Percentiles rank a stretch among this genome's conserved stretches.
Evolutionary conservation across 2,113 vertebrate species (phyloP).

Genomic region (Panthera tigris): DNA sequence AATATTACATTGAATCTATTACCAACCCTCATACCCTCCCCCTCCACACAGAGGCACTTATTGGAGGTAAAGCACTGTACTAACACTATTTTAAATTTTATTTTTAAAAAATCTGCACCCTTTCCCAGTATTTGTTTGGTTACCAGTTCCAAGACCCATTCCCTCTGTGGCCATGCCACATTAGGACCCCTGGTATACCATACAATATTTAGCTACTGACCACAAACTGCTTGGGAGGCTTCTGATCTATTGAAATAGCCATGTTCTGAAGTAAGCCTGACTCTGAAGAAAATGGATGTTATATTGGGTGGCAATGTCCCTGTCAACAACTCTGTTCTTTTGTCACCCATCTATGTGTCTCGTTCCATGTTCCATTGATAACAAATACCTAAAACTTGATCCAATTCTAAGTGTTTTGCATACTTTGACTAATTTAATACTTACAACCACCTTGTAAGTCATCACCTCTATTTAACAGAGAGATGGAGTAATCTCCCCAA

Average conservation of each 20-base stretch:
- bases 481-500: neutral
- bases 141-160: neutral
- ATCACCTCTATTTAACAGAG: neutral
- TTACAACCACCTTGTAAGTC: neutral
- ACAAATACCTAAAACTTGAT: neutral
- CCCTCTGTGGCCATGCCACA: neutral
- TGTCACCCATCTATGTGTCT: neutral
- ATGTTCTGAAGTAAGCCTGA: neutral
- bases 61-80: neutral
- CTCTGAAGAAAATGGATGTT: neutral
- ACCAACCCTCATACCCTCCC: neutral
- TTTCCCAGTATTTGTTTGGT: neutral
- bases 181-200: neutral
- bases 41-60: neutral
- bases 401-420: neutral
- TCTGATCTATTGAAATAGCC: neutral
- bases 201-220: neutral
- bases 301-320: too few relatives aligned
- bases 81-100: neutral
- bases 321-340: neutral
- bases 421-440: neutral
- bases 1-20: neutral
- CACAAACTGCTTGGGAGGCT: neutral
- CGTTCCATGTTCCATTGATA: neutral
- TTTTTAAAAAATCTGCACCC: neutral